phyloP scores from a whole-genome alignment of 2,113 vertebrate genomes.

The Otus sunia region DNA sequence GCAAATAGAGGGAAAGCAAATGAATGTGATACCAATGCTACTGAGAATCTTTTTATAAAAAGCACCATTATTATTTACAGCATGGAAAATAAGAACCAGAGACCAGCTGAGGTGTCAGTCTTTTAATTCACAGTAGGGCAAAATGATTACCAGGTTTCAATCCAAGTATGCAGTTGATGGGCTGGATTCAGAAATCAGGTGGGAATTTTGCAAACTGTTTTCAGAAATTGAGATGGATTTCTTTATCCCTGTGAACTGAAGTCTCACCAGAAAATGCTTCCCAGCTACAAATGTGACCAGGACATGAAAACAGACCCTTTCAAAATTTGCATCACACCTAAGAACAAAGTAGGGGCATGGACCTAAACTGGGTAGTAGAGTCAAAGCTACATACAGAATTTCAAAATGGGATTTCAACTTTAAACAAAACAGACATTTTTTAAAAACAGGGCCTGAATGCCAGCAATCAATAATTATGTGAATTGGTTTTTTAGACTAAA shows the following conservation, averaged over 20 bases:
- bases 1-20: not conserved
- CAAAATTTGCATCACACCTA: not conserved
- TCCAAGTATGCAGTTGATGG: not conserved
- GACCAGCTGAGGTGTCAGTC: not conserved
- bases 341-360: not conserved
- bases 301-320: not conserved
- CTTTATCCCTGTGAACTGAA: not conserved
- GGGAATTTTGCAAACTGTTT: not conserved
- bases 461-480: not conserved
- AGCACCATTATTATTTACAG: not conserved
- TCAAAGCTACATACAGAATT: not conserved
- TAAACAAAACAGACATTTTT: not conserved
- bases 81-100: not conserved
- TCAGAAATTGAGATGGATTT: not conserved
- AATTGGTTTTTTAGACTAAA: not conserved
- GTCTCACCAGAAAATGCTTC: not conserved
- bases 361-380: not conserved
- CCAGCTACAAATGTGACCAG: not conserved
- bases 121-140: not conserved
- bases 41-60: not conserved
- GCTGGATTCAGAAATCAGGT: not conserved
- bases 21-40: not conserved
- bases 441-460: not conserved
- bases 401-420: not conserved
- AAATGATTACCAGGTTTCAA: conserved; percentile 1